Conservation (phyloP, 2,797 vertebrate species). For the Yasuhikotakia modesta region DNA sequence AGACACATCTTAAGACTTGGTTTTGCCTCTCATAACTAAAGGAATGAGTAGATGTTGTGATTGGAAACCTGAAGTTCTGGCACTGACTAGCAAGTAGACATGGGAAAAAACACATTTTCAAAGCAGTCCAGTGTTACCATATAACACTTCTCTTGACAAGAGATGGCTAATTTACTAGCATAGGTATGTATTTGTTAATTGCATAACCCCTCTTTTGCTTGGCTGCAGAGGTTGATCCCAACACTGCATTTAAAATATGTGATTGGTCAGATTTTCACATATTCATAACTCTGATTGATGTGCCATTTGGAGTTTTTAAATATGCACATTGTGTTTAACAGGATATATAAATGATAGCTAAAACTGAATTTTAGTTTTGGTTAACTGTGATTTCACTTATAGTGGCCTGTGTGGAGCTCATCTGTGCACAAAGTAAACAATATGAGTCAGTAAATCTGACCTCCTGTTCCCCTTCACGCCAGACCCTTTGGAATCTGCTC, state of each 20-base stretch:
- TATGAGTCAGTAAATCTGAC: conserved; percentile 42
- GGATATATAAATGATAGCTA: not conserved
- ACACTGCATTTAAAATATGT: no score
- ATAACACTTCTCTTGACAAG: not conserved
- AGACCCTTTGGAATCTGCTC: conserved; percentile 44
- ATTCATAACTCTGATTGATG: conserved; percentile 25
- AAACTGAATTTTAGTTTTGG: conserved; percentile 8
- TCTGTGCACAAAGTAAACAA: conserved; percentile 47
- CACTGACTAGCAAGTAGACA: not conserved
- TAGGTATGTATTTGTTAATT: not conserved
- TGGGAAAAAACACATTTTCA: not conserved
- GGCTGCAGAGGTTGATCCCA: no score
- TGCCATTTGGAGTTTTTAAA: conserved; percentile 6
- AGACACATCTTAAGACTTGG: conserved; percentile 38
- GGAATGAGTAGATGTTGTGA: conserved; percentile 15
- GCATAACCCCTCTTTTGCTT: no score
- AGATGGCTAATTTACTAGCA: not conserved
- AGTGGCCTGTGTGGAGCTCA: conserved; percentile 24
- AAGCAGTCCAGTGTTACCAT: not conserved
- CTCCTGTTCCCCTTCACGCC: conserved; percentile 48
- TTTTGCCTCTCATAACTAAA: conserved; percentile 27
- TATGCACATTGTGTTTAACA: not conserved
- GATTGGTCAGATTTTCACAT: not conserved
- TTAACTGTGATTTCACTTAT: conserved; percentile 28
- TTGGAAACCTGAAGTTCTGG: conserved; percentile 7